Evolutionary conservation across 2,888 invertebrate species (phyloP).

Genomic region (Ectropis crepuscularia): DNA sequence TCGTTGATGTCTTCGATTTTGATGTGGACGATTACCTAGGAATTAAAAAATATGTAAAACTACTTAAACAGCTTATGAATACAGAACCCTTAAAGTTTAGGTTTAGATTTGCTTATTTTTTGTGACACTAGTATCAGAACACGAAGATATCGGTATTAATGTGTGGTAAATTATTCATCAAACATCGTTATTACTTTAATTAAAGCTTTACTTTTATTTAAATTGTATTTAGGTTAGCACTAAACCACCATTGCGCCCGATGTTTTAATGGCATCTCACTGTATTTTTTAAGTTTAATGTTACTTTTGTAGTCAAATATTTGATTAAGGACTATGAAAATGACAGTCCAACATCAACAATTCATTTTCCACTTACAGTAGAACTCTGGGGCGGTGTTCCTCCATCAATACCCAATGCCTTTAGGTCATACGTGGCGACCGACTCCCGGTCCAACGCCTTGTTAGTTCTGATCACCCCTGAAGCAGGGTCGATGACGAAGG

Average conservation of each 20-base stretch:
- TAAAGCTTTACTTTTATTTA: too few species aligned
- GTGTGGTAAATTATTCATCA: too few species aligned
- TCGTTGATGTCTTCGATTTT: conserved; percentile 95
- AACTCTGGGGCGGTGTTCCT: conserved; percentile 91
- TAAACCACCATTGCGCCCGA: too few species aligned
- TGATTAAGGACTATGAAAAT: not conserved
- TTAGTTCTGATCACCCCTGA: conserved; percentile 96
- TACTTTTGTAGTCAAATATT: not conserved
- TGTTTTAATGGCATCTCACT: too few species aligned
- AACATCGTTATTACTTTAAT: too few species aligned
- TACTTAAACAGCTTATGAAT: too few species aligned
- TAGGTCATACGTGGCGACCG: conserved; percentile 92
- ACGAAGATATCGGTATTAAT: too few species aligned
- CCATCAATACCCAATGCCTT: conserved; percentile 95
- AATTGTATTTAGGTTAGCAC: too few species aligned
- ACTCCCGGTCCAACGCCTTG: conserved; percentile 95
- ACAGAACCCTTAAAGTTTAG: too few species aligned
- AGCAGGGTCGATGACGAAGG: conserved; percentile 96
- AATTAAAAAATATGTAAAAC: not conserved
- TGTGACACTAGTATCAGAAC: too few species aligned
- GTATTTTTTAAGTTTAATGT: not conserved
- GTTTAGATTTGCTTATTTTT: too few species aligned
- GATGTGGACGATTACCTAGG: conserved; percentile 89
- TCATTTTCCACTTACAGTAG: conserved; percentile 66
- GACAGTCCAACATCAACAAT: not conserved